Percentiles rank a stretch among this genome's conserved stretches.
These are phyloP conservation scores for Gallinago paraguaiae DNA, from an alignment of 2,113 vertebrate genomes.

Conservation along the genomic window DNA sequence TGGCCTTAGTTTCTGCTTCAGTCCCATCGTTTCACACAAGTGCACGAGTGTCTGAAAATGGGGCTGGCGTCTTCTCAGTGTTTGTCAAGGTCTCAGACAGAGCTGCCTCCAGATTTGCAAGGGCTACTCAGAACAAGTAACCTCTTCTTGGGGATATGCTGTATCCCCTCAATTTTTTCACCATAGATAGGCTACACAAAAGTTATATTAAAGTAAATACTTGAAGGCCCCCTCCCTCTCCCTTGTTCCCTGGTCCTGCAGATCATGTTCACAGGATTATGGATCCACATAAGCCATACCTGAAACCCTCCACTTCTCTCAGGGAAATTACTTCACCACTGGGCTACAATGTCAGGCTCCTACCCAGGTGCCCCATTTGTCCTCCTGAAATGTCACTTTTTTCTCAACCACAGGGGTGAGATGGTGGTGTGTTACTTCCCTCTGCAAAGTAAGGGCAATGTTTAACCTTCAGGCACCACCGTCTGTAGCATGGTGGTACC, in stretches of 20 bases:
- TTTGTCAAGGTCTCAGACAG: not conserved
- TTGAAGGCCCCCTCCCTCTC: not conserved
- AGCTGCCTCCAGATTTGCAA: not conserved
- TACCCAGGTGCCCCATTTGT: not conserved
- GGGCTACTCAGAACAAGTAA: not conserved
- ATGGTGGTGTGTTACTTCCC: not conserved
- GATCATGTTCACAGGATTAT: not conserved
- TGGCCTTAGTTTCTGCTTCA: not conserved
- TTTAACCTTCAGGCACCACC: not conserved
- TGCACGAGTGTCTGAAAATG: not conserved
- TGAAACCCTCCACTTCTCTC: not conserved
- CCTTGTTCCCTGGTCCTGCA: not conserved
- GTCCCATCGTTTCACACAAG: not conserved
- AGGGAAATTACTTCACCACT: not conserved
- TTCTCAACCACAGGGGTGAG: not conserved
- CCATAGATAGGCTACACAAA: not conserved
- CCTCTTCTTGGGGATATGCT: not conserved
- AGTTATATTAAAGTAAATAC: not conserved
- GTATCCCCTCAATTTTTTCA: not conserved
- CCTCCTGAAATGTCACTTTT: not conserved
- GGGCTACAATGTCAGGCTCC: not conserved
- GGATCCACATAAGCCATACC: not conserved
- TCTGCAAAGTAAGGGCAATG: not conserved
- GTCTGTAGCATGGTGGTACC: fast-evolving
- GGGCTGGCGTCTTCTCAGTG: not conserved